Evolutionary conservation across 2,797 vertebrate species (phyloP), one percentile per base, ranked within the genome.

Genomic region (Poeciliopsis presidionis): DNA sequence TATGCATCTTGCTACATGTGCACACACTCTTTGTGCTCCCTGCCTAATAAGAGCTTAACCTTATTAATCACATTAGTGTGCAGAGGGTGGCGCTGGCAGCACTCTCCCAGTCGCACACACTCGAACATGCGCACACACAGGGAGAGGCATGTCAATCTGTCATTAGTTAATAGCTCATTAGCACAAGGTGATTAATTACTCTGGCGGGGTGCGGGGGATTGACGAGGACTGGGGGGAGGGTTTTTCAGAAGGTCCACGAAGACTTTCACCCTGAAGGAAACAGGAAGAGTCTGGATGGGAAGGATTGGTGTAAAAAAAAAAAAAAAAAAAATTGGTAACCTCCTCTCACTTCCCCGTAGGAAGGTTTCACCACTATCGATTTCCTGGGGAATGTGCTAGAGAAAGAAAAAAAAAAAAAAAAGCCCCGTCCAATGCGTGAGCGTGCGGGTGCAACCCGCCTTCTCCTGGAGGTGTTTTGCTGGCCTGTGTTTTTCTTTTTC

Each of bases 111-210:
- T 79, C 84, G 81, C 87, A 65, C 84, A 57, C 81, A 80, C 78
- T 53, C 81, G 81, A 82, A 81, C 88, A 87, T 88, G 87, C 85
- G 81, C 91, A 86, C 90, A 86, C 90, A 87, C 87, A 86, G 78
- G 86, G 90, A 85, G 83, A 88, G 84, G 86, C 92, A 93, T 91
- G 93, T 93, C 94, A 93, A 87, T 92, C 91, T 93, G 93, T 91
- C 92, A 93, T 94, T 94, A 93, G 92, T 93, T 94, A 93, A 93
- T 93, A 94, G 93, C 91, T 94, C 92, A 93, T 94, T 94, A 94
- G 90, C 91, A 92, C 89, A 90, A 93, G 89, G 92, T 95, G 94
- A 94, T 94, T 93, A 93, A 95, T 94, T 93, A 94, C 92, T 91
- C 76, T 91, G 88, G 87, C 85, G 83, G 88, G 90, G 87, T 89